Base-by-base conservation (phyloP, 2,888 invertebrate genomes). In the Chymomyza fuscimana region DNA sequence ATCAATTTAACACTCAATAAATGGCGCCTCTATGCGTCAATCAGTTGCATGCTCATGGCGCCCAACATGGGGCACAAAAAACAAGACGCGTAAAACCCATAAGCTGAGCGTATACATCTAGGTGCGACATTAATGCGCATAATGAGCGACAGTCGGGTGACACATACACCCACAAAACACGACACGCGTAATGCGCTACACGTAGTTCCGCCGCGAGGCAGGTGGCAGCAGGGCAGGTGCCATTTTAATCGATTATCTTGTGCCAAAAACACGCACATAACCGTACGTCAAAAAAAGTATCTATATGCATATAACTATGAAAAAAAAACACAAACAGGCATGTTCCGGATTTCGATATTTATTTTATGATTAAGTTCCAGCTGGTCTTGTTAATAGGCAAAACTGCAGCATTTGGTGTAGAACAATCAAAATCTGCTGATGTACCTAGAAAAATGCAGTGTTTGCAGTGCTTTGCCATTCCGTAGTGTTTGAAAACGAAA, bases 181-280 rank as follows among this genome's bases (percentile, higher is more conserved):
- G 40, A 12, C 12, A 46, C 40, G 40, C 40, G 40, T 46, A 46
- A 12, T 46, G 40, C 40, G 40, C 75, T 70, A 72, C 76, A 80
- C 74, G 66, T 65, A 25, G 36, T 65, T 58, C 54, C 68, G 32
- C 32, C 5, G 32, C 32, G 5, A 1, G 32, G 32, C 32, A 29
- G n/a, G 12, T 7, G 22, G 12, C 16, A 19, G 12, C 59, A n/a
- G 29, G 16, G 70, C 67, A 74, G 82, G 82, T 82, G 75, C 65
- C 69, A 78, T 75, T 73, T 67, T 77, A 81, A 85, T 87, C 88
- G 81, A 87, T 87, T 85, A 78, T 81, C 71, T 72, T 65, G 65
- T 69, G 67, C 58, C 71, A 61, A 51, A 63, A 52, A 19, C 22
- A 22, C 32, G 64, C 64, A 52, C 40, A 36, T 40, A 51, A 46